A percentile compares a stretch with the other conserved stretches of the same genome.
Evolutionary conservation across 2,797 vertebrate genomes (phyloP).

Genomic region (Tauraco hartlaubi): DNA sequence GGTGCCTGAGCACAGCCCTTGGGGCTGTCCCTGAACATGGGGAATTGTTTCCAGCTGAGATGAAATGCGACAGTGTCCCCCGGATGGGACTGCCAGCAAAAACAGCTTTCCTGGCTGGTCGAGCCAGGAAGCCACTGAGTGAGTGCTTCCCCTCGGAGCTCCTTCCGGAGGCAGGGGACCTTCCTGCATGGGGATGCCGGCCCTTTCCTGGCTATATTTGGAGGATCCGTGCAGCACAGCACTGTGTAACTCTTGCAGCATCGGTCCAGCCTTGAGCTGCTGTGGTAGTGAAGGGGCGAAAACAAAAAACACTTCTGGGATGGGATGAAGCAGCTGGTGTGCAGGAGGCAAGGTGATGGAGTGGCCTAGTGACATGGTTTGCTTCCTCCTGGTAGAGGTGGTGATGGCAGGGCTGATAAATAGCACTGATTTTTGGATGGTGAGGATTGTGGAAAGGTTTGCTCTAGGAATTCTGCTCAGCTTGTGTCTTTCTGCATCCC

Average conservation of each 20-base stretch:
- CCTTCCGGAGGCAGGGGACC: background rate
- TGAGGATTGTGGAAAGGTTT: background rate
- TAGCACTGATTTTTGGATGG: background rate
- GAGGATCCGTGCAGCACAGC: background rate
- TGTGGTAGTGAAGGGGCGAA: accelerated
- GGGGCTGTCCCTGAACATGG: background rate
- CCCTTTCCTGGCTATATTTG: background rate
- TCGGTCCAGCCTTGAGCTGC: background rate
- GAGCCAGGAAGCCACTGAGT: background rate
- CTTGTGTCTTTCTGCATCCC: background rate
- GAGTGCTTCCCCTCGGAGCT: background rate
- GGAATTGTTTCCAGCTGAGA: background rate
- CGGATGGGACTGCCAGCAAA: background rate
- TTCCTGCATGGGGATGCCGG: background rate
- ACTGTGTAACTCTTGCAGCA: background rate
- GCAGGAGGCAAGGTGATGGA: background rate
- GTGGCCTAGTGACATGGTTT: accelerated
- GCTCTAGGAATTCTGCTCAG: background rate
- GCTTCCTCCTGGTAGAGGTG: background rate
- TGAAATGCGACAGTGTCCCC: accelerated
- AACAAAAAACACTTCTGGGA: accelerated
- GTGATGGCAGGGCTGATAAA: background rate
- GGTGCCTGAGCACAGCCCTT: accelerated
- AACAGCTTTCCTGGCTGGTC: background rate
- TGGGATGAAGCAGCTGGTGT: background rate